A percentile compares a stretch with the other conserved stretches of the same genome.
Conservation (phyloP, 2,888 invertebrate genomes). For the Lithosia quadra region DNA sequence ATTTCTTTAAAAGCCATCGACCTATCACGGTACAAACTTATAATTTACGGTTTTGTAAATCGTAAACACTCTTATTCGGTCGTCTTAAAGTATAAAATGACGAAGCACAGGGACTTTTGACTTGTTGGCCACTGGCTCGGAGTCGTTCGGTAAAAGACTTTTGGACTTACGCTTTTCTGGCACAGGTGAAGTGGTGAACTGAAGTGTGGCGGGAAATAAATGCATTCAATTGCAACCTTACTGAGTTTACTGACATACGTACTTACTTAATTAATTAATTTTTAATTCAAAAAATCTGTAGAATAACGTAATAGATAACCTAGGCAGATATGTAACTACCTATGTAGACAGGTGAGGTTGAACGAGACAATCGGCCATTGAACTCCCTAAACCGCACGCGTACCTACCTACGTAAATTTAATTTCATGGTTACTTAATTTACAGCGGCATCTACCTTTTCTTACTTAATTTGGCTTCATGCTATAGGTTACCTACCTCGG, state of each 20-base stretch:
- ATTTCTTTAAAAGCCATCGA: conserved; percentile 83
- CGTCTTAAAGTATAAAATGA: conserved; percentile 51
- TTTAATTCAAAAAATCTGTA: conserved; percentile 15
- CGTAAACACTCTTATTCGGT: conserved; percentile 29
- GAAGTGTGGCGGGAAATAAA: conserved; percentile 59
- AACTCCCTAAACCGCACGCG: conserved; percentile 52
- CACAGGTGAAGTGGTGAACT: conserved; percentile 59
- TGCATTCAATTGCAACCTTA: conserved; percentile 44
- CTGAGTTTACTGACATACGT: background rate
- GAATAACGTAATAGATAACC: background rate
- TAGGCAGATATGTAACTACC: conserved; percentile 25
- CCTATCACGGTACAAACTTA: conserved; percentile 64
- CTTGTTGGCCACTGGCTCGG: conserved; percentile 24
- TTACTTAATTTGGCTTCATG: conserved; percentile 9
- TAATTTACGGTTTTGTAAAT: conserved; percentile 30
- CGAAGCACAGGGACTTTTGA: conserved; percentile 11
- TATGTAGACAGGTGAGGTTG: conserved; percentile 30
- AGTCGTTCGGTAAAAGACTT: conserved; percentile 58
- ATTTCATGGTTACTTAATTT: conserved; percentile 50
- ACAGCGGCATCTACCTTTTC: conserved; percentile 21
- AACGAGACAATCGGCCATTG: conserved; percentile 54
- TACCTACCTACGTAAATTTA: conserved; percentile 28
- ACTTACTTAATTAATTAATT: conserved; percentile 15
- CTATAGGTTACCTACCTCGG: background rate
- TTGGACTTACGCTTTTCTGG: conserved; percentile 66